Conservation (phyloP, 2,888 invertebrate genomes). For the Callimorpha dominula region DNA sequence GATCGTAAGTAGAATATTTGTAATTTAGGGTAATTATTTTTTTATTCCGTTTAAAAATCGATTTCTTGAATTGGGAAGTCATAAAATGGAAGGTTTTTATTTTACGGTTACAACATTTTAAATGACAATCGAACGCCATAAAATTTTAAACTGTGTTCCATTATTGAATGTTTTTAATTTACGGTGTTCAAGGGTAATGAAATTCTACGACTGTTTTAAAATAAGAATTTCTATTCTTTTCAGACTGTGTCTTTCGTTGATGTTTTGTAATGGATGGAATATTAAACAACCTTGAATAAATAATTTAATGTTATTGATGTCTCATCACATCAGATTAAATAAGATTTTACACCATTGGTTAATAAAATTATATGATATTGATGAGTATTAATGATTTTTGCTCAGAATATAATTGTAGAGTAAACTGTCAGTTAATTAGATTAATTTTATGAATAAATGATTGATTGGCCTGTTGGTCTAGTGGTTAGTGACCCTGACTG, state of each 20-base stretch:
- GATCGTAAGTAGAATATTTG: constrained; percentile 30
- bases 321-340: not conserved
- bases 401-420: too few relatives aligned
- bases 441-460: too few relatives aligned
- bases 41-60: constrained; percentile 48
- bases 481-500: too few relatives aligned
- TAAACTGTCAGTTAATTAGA: too few relatives aligned
- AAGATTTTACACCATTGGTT: not conserved
- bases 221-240: not conserved
- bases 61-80: constrained; percentile 26
- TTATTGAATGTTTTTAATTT: constrained; percentile 28
- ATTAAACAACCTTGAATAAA: not conserved
- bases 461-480: too few relatives aligned
- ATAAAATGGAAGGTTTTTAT: constrained; percentile 34
- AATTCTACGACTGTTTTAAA: constrained; percentile 16
- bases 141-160: constrained; percentile 28
- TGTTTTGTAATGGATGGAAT: not conserved
- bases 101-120: constrained; percentile 27
- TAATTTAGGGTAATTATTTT: constrained; percentile 30
- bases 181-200: constrained; percentile 15
- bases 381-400: not conserved
- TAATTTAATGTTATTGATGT: not conserved
- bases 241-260: not conserved
- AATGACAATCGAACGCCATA: constrained; percentile 32
- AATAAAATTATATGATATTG: too few relatives aligned